Conservation (phyloP, 2,797 vertebrate species). For the Tadarida brasiliensis region DNA sequence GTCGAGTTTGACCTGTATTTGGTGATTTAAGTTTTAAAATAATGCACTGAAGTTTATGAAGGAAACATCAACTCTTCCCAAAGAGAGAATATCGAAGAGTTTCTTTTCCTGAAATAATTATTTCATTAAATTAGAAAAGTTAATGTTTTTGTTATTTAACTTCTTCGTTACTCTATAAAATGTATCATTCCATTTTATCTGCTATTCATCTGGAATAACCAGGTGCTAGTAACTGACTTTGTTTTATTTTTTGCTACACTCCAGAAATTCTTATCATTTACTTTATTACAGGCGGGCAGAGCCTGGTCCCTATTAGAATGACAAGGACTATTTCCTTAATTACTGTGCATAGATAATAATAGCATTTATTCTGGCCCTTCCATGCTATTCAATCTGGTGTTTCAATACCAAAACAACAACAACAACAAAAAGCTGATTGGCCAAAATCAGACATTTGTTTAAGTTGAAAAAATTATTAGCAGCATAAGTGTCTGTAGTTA, state of each 20-base stretch:
- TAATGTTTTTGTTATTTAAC: conserved; percentile 21
- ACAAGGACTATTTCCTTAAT: conserved; percentile 90
- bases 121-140: conserved; percentile 48
- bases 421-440: conserved; percentile 85
- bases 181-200: conserved; percentile 11
- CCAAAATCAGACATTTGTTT: conserved; percentile 82
- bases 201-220: conserved; percentile 67
- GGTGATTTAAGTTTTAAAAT: neutral
- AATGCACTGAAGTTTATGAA: conserved; percentile 39
- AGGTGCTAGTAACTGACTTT: conserved; percentile 45
- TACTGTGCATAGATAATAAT: conserved; percentile 88
- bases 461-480: conserved; percentile 32
- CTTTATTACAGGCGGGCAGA: conserved; percentile 86
- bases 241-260: conserved; percentile 74
- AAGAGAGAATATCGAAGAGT: conserved; percentile 25
- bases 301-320: conserved; percentile 84
- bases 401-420: conserved; percentile 85
- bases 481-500: conserved; percentile 87
- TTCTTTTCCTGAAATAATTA: conserved; percentile 32
- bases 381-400: conserved; percentile 88
- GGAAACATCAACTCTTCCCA: neutral
- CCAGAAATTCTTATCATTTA: conserved; percentile 86
- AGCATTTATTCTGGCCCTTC: conserved; percentile 87
- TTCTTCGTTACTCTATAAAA: conserved; percentile 58
- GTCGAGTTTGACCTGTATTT: conserved; percentile 16